These are phyloP conservation scores for Neogobius melanostomus DNA, from an alignment of 2,113 vertebrate species.

Conservation along the genomic window DNA sequence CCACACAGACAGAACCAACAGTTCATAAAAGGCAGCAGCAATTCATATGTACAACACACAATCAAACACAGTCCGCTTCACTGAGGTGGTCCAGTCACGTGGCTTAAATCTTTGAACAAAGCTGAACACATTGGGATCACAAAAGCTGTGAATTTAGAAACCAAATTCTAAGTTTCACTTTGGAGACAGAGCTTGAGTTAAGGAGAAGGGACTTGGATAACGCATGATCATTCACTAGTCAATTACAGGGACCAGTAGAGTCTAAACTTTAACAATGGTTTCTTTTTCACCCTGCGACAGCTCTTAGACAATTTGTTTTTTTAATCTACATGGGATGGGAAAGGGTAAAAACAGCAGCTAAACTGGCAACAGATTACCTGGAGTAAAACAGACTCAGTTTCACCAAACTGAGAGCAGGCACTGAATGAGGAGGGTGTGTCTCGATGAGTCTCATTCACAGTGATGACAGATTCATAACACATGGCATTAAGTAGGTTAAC, in stretches of 20 bases:
- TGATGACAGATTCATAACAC: constrained; percentile 53
- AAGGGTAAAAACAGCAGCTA: constrained; percentile 52
- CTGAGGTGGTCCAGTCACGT: constrained; percentile 59
- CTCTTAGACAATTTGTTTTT: neutral
- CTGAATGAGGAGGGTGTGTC: constrained; percentile 61
- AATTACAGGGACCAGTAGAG: neutral
- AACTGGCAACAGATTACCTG: constrained; percentile 44
- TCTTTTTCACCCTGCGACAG: too few species aligned
- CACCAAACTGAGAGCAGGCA: constrained; percentile 60
- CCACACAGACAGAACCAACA: constrained; percentile 72
- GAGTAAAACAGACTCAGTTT: constrained; percentile 55
- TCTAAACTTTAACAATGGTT: neutral
- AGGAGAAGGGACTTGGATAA: neutral
- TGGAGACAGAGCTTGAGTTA: neutral
- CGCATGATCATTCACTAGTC: neutral
- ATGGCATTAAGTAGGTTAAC: constrained; percentile 21
- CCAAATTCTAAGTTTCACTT: constrained; percentile 22
- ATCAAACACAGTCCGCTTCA: constrained; percentile 44
- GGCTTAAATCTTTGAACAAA: constrained; percentile 51
- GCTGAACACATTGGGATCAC: constrained; percentile 32
- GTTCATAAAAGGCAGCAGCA: constrained; percentile 79
- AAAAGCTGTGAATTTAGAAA: constrained; percentile 34
- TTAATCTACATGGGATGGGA: constrained; percentile 36
- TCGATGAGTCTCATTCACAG: constrained; percentile 68
- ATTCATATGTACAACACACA: constrained; percentile 58